Percentiles rank a stretch among this genome's conserved stretches.
phyloP scores from a whole-genome alignment of 1,140 invertebrate species.

The Nephotettix cincticeps region DNA sequence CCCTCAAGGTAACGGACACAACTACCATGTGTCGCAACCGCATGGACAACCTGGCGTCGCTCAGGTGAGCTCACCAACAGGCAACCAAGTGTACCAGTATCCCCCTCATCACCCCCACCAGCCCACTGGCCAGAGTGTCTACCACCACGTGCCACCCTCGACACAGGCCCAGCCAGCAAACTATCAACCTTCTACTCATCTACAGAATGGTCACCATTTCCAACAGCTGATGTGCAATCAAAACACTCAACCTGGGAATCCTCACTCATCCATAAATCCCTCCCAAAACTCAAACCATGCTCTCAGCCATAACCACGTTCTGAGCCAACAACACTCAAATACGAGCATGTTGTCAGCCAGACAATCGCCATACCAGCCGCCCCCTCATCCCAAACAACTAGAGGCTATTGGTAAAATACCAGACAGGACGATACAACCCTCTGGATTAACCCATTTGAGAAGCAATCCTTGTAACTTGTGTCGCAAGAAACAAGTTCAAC shows the following conservation, averaged over 20 bases:
- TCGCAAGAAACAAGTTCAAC: slow-evolving; percentile 73
- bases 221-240: slow-evolving; percentile 18
- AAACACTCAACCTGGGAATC: not conserved
- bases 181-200: not conserved
- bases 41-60: not conserved
- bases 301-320: slow-evolving; percentile 32
- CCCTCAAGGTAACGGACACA: not conserved
- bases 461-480: slow-evolving; percentile 74
- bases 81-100: slow-evolving; percentile 3
- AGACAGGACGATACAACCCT: slow-evolving; percentile 25
- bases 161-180: not conserved
- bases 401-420: slow-evolving; percentile 20
- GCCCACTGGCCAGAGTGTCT: not conserved
- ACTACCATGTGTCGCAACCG: not conserved
- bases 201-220: not conserved
- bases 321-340: slow-evolving; percentile 19
- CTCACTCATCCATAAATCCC: not conserved
- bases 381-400: slow-evolving; percentile 42
- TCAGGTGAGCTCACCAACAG: not conserved
- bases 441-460: slow-evolving; percentile 37
- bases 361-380: slow-evolving; percentile 48
- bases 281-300: slow-evolving; percentile 15
- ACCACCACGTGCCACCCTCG: not conserved
- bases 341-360: slow-evolving; percentile 14
- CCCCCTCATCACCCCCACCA: not conserved